phyloP scores from a whole-genome alignment of 1,140 invertebrate species.

The Cheumatopsyche charites region DNA sequence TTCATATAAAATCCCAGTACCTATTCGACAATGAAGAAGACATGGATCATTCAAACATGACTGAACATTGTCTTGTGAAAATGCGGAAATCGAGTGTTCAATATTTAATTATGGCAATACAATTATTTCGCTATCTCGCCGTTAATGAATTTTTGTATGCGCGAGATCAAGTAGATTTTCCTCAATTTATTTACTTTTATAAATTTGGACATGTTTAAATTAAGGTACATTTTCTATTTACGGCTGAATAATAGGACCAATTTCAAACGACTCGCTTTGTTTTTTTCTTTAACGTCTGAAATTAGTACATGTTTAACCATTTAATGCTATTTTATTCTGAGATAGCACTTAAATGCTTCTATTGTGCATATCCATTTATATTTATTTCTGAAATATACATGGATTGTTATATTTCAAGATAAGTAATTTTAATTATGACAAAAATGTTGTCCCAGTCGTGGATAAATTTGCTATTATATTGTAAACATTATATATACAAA shows the following conservation, averaged over 20 bases:
- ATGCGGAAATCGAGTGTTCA: conserved; percentile 28
- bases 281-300: background rate
- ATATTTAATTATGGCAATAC: conserved; percentile 32
- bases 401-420: conserved; percentile 28
- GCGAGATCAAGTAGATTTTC: background rate
- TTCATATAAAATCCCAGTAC: conserved; percentile 12
- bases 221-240: conserved; percentile 17
- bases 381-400: conserved; percentile 41
- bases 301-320: conserved; percentile 16
- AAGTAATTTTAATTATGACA: conserved; percentile 19
- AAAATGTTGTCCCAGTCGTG: conserved; percentile 9
- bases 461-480: conserved; percentile 25
- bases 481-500: conserved; percentile 10
- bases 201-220: conserved; percentile 19
- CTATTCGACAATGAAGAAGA: background rate
- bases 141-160: background rate
- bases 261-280: conserved; percentile 10
- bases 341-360: conserved; percentile 42
- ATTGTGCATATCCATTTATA: conserved; percentile 43
- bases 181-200: conserved; percentile 18
- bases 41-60: background rate
- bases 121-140: conserved; percentile 9
- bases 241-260: conserved; percentile 26
- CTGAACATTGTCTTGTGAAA: conserved; percentile 20
- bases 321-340: conserved; percentile 34